Percentiles rank a stretch among this genome's conserved stretches.
Conservation (phyloP, 2,888 invertebrate species). For the Rutpela maculata region DNA sequence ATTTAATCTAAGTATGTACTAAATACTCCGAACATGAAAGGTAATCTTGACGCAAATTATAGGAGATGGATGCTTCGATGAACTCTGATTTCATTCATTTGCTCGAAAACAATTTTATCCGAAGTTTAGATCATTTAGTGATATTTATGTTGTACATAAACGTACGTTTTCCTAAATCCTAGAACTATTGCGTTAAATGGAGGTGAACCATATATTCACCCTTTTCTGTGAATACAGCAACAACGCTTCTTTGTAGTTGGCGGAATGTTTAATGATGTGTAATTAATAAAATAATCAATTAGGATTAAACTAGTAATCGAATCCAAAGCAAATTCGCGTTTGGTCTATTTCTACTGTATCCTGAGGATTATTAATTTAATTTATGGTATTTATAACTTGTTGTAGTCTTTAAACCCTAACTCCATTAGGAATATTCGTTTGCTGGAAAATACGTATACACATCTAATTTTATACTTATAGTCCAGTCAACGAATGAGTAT, state of each 20-base stretch:
- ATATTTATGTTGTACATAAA: slow-evolving; percentile 38
- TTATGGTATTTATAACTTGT: too few relatives aligned
- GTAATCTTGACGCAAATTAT: neutral
- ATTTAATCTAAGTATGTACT: neutral
- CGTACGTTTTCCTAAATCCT: slow-evolving; percentile 35
- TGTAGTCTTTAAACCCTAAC: too few relatives aligned
- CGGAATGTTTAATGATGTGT: slow-evolving; percentile 16
- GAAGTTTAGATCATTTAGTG: slow-evolving; percentile 13
- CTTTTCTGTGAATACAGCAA: slow-evolving; percentile 35
- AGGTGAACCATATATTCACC: slow-evolving; percentile 7
- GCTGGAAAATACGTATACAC: too few relatives aligned
- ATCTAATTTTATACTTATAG: too few relatives aligned
- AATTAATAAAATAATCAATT: slow-evolving; percentile 36
- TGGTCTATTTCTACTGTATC: too few relatives aligned
- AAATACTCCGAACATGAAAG: neutral
- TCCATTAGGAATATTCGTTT: too few relatives aligned
- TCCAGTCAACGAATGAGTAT: too few relatives aligned
- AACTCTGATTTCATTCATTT: neutral
- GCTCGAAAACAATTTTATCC: neutral
- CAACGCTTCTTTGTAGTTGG: slow-evolving; percentile 19
- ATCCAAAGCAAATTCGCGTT: neutral
- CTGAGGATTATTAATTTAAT: too few relatives aligned
- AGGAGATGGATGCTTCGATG: neutral
- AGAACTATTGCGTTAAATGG: slow-evolving; percentile 24
- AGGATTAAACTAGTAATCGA: slow-evolving; percentile 6